Percentiles rank a stretch among this genome's conserved stretches.
phyloP scores from a whole-genome alignment of 2,888 invertebrate genomes.

The Drosophila rubida region DNA sequence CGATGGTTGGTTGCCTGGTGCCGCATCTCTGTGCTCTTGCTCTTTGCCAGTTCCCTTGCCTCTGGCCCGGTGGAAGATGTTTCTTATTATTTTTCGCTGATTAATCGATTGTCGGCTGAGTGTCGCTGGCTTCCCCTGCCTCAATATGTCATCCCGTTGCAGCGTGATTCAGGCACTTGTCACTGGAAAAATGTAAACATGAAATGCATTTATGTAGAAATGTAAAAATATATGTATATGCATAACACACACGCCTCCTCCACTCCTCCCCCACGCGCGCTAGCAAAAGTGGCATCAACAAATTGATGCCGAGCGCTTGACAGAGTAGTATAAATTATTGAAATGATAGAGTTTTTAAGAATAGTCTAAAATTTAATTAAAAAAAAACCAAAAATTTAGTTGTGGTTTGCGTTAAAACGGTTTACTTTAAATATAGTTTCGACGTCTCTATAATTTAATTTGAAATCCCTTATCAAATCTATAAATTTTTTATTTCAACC shows the following conservation, averaged over 20 bases:
- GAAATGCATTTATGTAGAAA: conserved; percentile 76
- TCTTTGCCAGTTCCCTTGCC: conserved; percentile 21
- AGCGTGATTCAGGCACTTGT: conserved; percentile 80
- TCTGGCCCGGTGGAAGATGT: conserved; percentile 61
- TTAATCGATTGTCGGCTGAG: conserved; percentile 82
- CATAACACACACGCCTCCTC: conserved; percentile 4
- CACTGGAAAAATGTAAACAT: conserved; percentile 80
- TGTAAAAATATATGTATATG: conserved; percentile 48
- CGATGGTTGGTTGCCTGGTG: conserved; percentile 6
- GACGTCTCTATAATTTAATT: background rate
- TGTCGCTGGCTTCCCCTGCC: conserved; percentile 76
- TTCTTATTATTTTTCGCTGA: conserved; percentile 81
- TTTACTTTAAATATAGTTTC: background rate
- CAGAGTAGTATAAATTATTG: conserved; percentile 34
- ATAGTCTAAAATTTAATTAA: background rate
- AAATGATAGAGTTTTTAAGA: conserved; percentile 2
- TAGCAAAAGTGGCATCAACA: conserved; percentile 26
- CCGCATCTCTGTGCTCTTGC: conserved; percentile 1
- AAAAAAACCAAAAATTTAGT: too few relatives aligned
- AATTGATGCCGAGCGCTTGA: conserved; percentile 36
- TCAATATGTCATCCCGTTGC: conserved; percentile 76
- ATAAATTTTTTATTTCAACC: background rate
- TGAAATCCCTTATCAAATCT: background rate
- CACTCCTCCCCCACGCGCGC: background rate
- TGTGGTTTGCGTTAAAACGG: too few relatives aligned